phyloP scores from a whole-genome alignment of 2,797 vertebrate species.

The Pipistrellus pygmaeus region DNA sequence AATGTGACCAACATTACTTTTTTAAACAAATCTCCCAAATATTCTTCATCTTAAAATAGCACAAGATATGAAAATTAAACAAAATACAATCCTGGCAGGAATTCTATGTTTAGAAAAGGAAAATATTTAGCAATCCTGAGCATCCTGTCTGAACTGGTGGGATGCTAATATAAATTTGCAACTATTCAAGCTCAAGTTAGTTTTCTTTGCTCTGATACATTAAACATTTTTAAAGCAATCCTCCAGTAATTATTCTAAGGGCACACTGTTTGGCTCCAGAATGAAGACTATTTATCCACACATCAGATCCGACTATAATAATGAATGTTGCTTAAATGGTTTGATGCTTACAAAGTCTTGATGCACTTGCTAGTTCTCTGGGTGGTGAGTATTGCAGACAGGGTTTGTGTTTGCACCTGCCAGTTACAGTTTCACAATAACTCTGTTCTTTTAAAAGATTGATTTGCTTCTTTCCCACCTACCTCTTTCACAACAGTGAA shows the following conservation, averaged over 20 bases:
- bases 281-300: neutral
- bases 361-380: neutral
- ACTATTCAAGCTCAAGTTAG: neutral
- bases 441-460: neutral
- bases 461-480: neutral
- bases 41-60: conserved; percentile 35
- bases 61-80: neutral
- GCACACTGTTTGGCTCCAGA: neutral
- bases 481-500: neutral
- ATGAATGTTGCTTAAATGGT: neutral
- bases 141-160: neutral
- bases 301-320: neutral
- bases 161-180: neutral
- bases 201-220: neutral
- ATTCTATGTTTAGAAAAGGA: conserved; percentile 23
- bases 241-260: neutral
- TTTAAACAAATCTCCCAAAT: neutral
- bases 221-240: neutral
- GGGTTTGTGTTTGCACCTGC: neutral
- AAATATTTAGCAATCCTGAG: conserved; percentile 16
- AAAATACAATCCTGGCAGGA: conserved; percentile 36
- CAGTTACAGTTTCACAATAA: conserved; percentile 1
- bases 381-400: neutral
- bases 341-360: neutral
- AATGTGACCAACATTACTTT: conserved; percentile 28